Conservation (phyloP, 2,797 vertebrate species). For the Eulemur coronatus region DNA sequence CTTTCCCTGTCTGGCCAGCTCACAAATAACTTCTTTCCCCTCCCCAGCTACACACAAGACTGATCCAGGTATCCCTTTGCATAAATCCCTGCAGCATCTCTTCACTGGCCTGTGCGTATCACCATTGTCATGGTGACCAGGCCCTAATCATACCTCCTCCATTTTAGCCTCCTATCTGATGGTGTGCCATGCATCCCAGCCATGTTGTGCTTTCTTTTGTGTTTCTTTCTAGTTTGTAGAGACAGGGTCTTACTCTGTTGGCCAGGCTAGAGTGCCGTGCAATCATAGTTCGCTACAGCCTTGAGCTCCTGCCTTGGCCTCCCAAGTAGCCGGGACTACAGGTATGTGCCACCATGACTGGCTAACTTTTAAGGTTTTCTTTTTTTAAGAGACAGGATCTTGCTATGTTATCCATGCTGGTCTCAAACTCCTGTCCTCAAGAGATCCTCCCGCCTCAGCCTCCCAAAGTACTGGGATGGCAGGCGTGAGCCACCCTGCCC, state of each 20-base stretch:
- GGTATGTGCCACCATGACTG: too few species aligned
- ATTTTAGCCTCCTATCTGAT: not conserved
- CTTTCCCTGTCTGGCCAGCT: not conserved
- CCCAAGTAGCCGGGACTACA: too few species aligned
- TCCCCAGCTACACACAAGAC: not conserved
- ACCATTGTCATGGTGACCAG: constrained; percentile 28
- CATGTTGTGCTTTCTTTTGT: not conserved
- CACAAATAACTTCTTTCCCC: not conserved
- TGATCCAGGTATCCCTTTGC: not conserved
- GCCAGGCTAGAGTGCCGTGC: too few species aligned
- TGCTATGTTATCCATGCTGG: not conserved
- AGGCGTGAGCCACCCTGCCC: not conserved
- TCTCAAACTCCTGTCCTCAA: not conserved
- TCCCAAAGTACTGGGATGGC: not conserved
- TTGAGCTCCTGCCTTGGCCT: too few species aligned
- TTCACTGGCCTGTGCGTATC: not conserved
- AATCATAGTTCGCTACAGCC: too few species aligned
- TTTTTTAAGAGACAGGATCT: too few species aligned
- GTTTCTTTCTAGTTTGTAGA: too few species aligned
- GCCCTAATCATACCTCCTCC: constrained; percentile 34
- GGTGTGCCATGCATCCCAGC: not conserved
- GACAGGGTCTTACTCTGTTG: too few species aligned
- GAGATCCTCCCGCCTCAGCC: not conserved
- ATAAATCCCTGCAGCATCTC: not conserved
- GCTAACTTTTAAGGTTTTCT: too few species aligned